phyloP scores from a whole-genome alignment of 1,140 invertebrate genomes.

The Spodoptera frugiperda region DNA sequence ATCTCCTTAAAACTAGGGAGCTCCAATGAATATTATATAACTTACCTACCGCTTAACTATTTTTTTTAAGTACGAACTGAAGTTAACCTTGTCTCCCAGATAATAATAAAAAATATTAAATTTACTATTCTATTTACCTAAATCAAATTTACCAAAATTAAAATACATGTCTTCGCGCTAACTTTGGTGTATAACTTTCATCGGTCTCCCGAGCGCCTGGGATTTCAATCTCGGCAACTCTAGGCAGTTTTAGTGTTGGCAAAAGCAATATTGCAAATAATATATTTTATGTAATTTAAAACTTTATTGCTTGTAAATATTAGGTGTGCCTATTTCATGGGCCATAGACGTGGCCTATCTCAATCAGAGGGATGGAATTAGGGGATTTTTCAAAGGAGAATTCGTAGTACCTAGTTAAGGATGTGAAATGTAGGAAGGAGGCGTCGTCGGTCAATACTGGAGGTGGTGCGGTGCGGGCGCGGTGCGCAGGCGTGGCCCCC shows the following conservation, averaged over 20 bases:
- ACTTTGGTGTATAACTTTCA: conserved; percentile 17
- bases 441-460: conserved; percentile 85
- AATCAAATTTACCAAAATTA: not conserved
- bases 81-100: not conserved
- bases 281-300: conserved; percentile 19
- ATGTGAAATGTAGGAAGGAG: conserved; percentile 84
- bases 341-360: conserved; percentile 73
- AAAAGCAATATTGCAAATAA: conserved; percentile 2
- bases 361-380: conserved; percentile 74
- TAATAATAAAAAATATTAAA: too few relatives aligned
- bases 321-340: conserved; percentile 52
- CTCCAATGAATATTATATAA: too few relatives aligned
- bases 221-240: conserved; percentile 9
- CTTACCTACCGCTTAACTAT: too few relatives aligned
- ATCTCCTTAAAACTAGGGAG: too few relatives aligned
- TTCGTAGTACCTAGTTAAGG: conserved; percentile 83
- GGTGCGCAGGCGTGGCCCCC: conserved; percentile 75
- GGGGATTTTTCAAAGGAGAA: conserved; percentile 81
- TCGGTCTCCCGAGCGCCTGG: conserved; percentile 1
- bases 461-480: conserved; percentile 78
- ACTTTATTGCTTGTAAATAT: conserved; percentile 43
- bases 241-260: conserved; percentile 15
- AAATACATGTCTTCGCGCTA: conserved; percentile 12
- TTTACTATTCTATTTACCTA: too few relatives aligned
- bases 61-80: not conserved